Evolutionary conservation across 2,113 vertebrate species (phyloP).

Genomic region (Pangasianodon gigas): DNA sequence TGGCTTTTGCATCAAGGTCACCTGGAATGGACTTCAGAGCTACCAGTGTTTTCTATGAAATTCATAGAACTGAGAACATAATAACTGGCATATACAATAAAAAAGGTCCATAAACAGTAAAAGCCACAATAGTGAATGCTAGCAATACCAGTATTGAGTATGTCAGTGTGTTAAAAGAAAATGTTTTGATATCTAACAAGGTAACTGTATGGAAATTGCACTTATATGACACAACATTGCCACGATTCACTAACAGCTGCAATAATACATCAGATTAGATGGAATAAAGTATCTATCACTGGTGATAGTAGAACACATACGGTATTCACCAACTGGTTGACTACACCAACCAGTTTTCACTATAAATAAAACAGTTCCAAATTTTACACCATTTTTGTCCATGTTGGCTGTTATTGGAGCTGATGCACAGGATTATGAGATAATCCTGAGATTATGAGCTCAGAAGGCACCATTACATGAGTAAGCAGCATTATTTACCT

Average conservation of each 20-base stretch:
- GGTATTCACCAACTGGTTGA: background rate
- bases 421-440: background rate
- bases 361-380: background rate
- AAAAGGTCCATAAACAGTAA: background rate
- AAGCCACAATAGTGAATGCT: background rate
- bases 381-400: background rate
- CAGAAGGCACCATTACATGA: background rate
- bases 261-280: background rate
- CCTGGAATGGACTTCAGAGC: background rate
- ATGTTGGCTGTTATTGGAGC: background rate
- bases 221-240: background rate
- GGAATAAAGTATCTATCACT: background rate
- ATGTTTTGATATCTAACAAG: background rate
- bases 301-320: background rate
- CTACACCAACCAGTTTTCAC: background rate
- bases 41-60: background rate
- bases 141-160: background rate
- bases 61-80: background rate
- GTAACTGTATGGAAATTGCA: background rate
- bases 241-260: background rate
- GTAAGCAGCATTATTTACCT: background rate
- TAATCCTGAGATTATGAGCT: background rate
- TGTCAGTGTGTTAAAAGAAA: background rate
- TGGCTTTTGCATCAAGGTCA: background rate
- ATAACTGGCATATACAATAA: conserved; percentile 58